Base-by-base conservation (phyloP, 2,113 vertebrate species). In the Rhineura floridana region DNA sequence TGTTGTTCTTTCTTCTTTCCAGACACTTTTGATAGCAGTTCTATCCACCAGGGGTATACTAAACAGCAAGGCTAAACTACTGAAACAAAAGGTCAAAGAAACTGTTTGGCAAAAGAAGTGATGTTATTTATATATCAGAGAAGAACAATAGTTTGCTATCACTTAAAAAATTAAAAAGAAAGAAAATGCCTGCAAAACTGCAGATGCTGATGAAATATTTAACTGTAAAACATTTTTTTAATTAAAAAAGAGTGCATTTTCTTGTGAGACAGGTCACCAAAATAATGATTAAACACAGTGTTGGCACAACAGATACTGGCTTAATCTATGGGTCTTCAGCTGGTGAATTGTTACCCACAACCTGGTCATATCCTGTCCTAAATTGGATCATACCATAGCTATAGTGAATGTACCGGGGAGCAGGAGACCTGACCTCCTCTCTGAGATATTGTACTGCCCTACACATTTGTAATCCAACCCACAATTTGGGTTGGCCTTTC, bases 1-100 rank as follows among this genome's bases (percentile, higher is more conserved):
- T 84, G 83, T 90, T 91, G 73, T 88, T 88, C 48, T 90, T 67
- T 65, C 36, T 78, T 30, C 81, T 85, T 87, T 85, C 90, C 6
- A 89, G 81, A 88, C n/a, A 63, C 30, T 17, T 85, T 90, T 79
- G 83, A 33, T 33, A 88, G n/a, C n/a, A 83, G 46, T 63, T 81
- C 30, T 76, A 55, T 30, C 52, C 44, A 72, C n/a, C 48, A 55
- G 23, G 1, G 11, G n/a, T 84, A 25, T 84, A 52, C 62, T 59
- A 84, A 88, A 89, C 28, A 89, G 67, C 85, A 63, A 85, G 17
- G 25, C 52, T 83, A 89, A 92, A 83, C n/a, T 87, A 85, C 12
- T 84, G 92, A 89, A 25, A 52, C 11, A 48, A 70, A 89, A 89
- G 83, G 36, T 36, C 75, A 67, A 52, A 86, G 76, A 91, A 87